These are phyloP conservation scores for Drosophila ananassae DNA, from an alignment of 1,140 invertebrate species.

Conservation along the genomic window DNA sequence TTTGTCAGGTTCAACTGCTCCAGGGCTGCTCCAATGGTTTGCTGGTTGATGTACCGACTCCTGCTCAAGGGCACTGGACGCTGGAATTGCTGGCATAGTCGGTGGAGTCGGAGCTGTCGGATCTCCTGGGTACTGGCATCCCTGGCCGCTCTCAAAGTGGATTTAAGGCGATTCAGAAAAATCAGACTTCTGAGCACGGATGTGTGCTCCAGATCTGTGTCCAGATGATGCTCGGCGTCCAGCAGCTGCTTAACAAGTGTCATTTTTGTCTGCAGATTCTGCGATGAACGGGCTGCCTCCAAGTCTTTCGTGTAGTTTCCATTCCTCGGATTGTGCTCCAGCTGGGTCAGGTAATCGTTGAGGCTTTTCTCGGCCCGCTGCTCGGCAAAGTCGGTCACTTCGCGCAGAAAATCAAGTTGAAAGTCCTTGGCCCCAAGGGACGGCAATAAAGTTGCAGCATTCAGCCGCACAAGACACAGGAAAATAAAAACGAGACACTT, in stretches of 20 bases:
- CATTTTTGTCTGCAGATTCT: constrained; percentile 52
- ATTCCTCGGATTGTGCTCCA: constrained; percentile 32
- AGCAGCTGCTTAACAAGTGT: constrained; percentile 70
- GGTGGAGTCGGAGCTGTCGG: constrained; percentile 68
- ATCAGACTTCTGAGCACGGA: constrained; percentile 64
- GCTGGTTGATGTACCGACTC: constrained; percentile 48
- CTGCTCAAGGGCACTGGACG: constrained; percentile 5
- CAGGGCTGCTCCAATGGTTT: constrained; percentile 51
- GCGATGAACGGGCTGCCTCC: constrained; percentile 10
- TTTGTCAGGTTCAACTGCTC: constrained; percentile 54
- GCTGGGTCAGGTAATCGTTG: constrained; percentile 47
- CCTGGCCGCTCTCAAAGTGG: constrained; percentile 29
- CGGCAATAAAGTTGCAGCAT: constrained; percentile 1
- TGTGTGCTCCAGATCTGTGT: constrained; percentile 47
- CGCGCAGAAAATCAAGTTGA: constrained; percentile 57
- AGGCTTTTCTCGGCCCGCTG: constrained; percentile 43
- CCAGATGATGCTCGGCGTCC: constrained; percentile 34
- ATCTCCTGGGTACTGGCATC: constrained; percentile 69
- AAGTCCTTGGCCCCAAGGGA: constrained; percentile 50
- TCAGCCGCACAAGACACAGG: constrained; percentile 10
- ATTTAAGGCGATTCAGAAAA: constrained; percentile 59
- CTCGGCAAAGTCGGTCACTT: constrained; percentile 31
- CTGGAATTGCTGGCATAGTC: constrained; percentile 67
- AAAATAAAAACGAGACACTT: constrained; percentile 15
- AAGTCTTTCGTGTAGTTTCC: constrained; percentile 46